These are phyloP conservation scores for Barbus barbus DNA, from an alignment of 2,113 vertebrate genomes.

Conservation along the genomic window DNA sequence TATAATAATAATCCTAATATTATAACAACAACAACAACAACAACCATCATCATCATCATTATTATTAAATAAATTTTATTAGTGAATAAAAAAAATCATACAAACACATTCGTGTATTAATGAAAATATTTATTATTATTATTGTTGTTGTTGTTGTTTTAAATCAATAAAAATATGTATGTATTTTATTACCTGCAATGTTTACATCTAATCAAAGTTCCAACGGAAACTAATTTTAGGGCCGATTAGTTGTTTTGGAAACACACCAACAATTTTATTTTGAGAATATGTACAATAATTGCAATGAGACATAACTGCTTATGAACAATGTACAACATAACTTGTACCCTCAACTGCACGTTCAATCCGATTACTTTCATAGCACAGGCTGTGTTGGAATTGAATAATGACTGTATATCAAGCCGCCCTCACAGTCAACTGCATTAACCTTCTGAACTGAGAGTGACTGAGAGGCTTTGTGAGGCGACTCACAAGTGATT, in stretches of 20 bases:
- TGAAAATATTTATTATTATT: no score
- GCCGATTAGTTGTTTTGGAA: background rate
- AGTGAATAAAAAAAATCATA: no score
- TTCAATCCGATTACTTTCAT: background rate
- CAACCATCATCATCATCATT: no score
- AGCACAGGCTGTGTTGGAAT: background rate
- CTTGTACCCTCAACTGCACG: background rate
- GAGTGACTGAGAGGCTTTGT: constrained; percentile 13
- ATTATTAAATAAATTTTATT: no score
- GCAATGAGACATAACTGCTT: background rate
- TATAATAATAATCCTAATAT: no score
- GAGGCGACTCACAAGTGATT: background rate
- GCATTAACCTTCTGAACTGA: constrained; percentile 24
- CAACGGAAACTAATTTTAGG: background rate
- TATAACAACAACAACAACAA: no score
- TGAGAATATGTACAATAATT: background rate
- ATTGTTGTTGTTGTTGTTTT: no score
- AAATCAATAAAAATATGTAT: background rate
- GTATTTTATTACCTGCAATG: background rate
- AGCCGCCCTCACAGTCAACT: background rate
- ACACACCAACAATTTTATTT: background rate
- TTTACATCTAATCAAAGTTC: background rate
- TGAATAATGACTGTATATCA: constrained; percentile 6
- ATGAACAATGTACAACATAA: background rate
- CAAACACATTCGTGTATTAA: no score